Conservation (phyloP, 1,140 invertebrate genomes). For the Bombus waltoni region DNA sequence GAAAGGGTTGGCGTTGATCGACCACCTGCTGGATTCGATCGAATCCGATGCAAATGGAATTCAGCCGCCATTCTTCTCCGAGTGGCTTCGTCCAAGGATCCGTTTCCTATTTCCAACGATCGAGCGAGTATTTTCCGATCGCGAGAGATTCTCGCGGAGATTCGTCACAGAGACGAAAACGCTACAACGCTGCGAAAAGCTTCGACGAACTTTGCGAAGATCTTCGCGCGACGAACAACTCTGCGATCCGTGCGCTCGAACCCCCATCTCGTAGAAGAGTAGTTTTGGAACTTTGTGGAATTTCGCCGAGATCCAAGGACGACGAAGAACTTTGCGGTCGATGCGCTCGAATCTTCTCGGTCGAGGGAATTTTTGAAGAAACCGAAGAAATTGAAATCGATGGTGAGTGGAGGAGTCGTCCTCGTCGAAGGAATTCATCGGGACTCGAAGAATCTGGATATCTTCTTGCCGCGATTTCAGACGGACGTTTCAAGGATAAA, state of each 20-base stretch:
- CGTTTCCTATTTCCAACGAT: neutral
- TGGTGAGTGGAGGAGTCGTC: neutral
- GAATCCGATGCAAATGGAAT: neutral
- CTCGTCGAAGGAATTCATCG: neutral
- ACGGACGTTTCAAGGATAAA: neutral
- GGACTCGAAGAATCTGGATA: neutral
- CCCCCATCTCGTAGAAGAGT: too few relatives aligned
- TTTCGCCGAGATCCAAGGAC: neutral
- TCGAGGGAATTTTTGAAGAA: neutral
- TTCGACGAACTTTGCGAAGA: too few relatives aligned
- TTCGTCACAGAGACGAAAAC: too few relatives aligned
- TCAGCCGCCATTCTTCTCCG: neutral
- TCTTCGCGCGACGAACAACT: too few relatives aligned
- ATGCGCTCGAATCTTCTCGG: neutral
- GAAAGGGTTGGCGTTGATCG: neutral
- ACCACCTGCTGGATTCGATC: constrained; percentile 9
- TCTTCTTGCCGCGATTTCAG: neutral
- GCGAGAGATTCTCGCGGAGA: too few relatives aligned
- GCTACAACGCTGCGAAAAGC: too few relatives aligned
- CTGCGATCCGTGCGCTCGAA: too few relatives aligned
- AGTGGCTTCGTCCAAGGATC: neutral
- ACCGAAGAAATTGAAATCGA: neutral
- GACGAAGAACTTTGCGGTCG: neutral
- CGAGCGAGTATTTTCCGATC: neutral
- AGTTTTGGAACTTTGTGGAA: neutral